Evolutionary conservation across 1,140 invertebrate species (phyloP).

Genomic region (Leguminivora glycinivorella): DNA sequence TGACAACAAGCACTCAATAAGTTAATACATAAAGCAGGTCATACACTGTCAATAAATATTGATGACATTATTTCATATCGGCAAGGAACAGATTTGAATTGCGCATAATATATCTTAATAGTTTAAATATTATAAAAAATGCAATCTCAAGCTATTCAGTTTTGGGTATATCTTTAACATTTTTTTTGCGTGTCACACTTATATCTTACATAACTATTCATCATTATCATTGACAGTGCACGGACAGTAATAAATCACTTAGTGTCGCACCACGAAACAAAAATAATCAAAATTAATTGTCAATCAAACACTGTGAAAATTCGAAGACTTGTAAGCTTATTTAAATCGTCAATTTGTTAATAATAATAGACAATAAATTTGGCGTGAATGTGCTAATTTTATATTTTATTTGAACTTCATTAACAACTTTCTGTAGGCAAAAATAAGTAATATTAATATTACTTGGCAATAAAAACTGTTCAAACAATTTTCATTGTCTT

Average conservation of each 20-base stretch:
- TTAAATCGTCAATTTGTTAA: not conserved
- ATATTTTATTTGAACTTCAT: not conserved
- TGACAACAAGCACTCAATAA: slow-evolving; percentile 37
- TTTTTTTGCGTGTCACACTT: too few relatives aligned
- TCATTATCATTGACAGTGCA: slow-evolving; percentile 7
- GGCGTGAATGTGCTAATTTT: not conserved
- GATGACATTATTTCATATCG: too few relatives aligned
- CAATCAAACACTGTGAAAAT: not conserved
- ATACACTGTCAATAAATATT: not conserved
- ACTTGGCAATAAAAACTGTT: too few relatives aligned
- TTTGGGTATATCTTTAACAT: too few relatives aligned
- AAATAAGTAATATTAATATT: not conserved
- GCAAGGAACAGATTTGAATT: too few relatives aligned
- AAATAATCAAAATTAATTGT: not conserved
- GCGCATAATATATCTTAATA: too few relatives aligned
- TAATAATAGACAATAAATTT: not conserved
- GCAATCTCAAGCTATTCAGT: too few relatives aligned
- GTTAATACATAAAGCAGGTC: slow-evolving; percentile 25
- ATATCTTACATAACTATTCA: too few relatives aligned
- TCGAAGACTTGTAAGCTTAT: not conserved
- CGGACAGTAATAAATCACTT: not conserved
- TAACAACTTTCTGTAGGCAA: not conserved
- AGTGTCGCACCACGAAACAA: not conserved
- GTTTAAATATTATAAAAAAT: too few relatives aligned
- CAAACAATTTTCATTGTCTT: too few relatives aligned